Evolutionary conservation across 2,888 invertebrate species (phyloP).

Genomic region (Helleia helle): DNA sequence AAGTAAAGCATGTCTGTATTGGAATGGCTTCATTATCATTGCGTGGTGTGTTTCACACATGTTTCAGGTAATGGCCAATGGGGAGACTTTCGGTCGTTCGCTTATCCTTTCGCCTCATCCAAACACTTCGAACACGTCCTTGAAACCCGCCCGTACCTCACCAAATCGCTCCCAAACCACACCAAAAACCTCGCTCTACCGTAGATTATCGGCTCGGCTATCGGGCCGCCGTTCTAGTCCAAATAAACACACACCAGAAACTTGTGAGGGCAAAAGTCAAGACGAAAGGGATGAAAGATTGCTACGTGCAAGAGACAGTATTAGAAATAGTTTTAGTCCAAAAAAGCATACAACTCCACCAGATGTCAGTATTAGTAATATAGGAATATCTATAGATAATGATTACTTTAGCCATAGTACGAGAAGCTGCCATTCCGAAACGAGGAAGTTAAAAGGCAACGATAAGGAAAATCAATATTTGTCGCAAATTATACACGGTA

Average conservation of each 20-base stretch:
- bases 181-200: slow-evolving; percentile 63
- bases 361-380: slow-evolving; percentile 45
- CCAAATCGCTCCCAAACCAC: slow-evolving; percentile 59
- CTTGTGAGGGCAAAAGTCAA: slow-evolving; percentile 25
- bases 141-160: slow-evolving; percentile 47
- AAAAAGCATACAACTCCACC: slow-evolving; percentile 33
- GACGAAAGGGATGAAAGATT: slow-evolving; percentile 46
- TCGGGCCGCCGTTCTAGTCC: slow-evolving; percentile 49
- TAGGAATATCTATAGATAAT: too few species aligned
- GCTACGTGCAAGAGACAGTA: slow-evolving; percentile 42
- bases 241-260: slow-evolving; percentile 29
- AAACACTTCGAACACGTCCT: slow-evolving; percentile 49
- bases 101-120: slow-evolving; percentile 70
- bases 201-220: slow-evolving; percentile 60
- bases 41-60: slow-evolving; percentile 75
- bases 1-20: slow-evolving; percentile 64
- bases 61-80: slow-evolving; percentile 81
- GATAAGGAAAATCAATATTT: slow-evolving; percentile 58
- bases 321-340: slow-evolving; percentile 41
- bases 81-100: slow-evolving; percentile 78
- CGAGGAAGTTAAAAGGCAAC: slow-evolving; percentile 38
- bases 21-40: slow-evolving; percentile 75
- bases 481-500: slow-evolving; percentile 36
- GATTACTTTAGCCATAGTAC: slow-evolving; percentile 34
- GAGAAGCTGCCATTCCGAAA: slow-evolving; percentile 37